Conservation (phyloP, 1,140 invertebrate genomes). For the Hyles euphorbiae region DNA sequence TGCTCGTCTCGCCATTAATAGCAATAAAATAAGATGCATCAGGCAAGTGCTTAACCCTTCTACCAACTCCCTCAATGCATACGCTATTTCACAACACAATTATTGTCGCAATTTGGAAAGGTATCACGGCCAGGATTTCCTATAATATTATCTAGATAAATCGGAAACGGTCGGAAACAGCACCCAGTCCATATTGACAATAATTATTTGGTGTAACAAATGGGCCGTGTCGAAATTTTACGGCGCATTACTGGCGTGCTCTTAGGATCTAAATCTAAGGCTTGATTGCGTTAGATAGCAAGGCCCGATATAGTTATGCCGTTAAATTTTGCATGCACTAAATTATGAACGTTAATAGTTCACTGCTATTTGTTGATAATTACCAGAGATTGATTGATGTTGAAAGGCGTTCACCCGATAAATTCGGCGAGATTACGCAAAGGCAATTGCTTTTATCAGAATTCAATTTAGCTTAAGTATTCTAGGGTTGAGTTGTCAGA, state of each 20-base stretch:
- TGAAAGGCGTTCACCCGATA: not conserved
- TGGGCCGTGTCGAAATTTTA: conserved; percentile 35
- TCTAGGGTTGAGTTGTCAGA: conserved; percentile 3
- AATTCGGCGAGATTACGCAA: conserved; percentile 10
- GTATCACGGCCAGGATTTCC: conserved; percentile 39
- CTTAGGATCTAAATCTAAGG: conserved; percentile 39
- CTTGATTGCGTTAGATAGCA: conserved; percentile 31
- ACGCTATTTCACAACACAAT: conserved; percentile 44
- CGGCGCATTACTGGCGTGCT: conserved; percentile 24
- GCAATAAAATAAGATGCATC: not conserved
- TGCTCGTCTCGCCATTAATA: too few species aligned
- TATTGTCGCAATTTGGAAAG: conserved; percentile 51
- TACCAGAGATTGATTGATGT: not conserved
- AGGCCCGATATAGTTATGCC: not conserved
- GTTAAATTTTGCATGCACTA: conserved; percentile 14
- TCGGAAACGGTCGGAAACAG: conserved; percentile 38
- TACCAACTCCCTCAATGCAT: conserved; percentile 39
- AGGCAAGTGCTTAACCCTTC: not conserved
- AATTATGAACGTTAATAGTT: conserved; percentile 19
- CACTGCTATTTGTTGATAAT: conserved; percentile 7
- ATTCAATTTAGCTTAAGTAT: not conserved
- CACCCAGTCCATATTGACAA: conserved; percentile 41
- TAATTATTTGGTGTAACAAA: conserved; percentile 39
- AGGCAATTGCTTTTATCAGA: conserved; percentile 14
- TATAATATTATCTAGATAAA: conserved; percentile 38